A percentile compares a stretch with the other conserved stretches of the same genome.
phyloP scores from a whole-genome alignment of 2,113 vertebrate genomes.

The Cranoglanis bouderius region DNA sequence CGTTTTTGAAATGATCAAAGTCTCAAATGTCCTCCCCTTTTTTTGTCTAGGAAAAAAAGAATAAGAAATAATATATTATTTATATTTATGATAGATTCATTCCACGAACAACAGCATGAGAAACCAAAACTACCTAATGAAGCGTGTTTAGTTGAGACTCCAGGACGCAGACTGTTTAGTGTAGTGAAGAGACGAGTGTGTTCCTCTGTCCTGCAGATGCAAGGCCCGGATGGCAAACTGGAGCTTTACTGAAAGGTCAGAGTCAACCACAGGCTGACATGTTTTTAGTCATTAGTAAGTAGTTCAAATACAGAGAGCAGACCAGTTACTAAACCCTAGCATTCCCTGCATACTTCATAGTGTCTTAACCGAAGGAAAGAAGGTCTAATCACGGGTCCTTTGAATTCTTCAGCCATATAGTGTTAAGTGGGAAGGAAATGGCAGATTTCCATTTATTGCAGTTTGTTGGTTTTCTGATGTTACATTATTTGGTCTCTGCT shows the following conservation, averaged over 20 bases:
- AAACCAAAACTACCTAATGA: conserved; percentile 67
- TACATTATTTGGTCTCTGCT: conserved; percentile 76
- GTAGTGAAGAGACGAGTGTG: not conserved
- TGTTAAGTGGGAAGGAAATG: conserved; percentile 82
- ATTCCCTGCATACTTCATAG: conserved; percentile 91
- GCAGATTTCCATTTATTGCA: conserved; percentile 73
- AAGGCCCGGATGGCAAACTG: conserved; percentile 67
- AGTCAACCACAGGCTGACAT: conserved; percentile 51
- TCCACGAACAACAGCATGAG: conserved; percentile 59
- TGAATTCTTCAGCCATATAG: conserved; percentile 86
- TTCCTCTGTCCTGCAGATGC: not conserved
- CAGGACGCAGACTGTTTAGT: conserved; percentile 41
- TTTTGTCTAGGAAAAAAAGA: conserved; percentile 31
- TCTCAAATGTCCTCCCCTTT: conserved; percentile 42
- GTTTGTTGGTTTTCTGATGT: conserved; percentile 70
- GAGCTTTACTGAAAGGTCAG: conserved; percentile 72
- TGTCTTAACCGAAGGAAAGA: conserved; percentile 91
- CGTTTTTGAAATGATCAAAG: conserved; percentile 49
- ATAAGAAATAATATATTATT: conserved; percentile 67
- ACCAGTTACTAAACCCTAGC: conserved; percentile 81
- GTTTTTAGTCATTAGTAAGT: conserved; percentile 72
- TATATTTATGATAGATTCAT: conserved; percentile 71
- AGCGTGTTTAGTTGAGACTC: conserved; percentile 39
- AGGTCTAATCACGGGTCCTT: conserved; percentile 68
- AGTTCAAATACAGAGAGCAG: conserved; percentile 82